phyloP scores from a whole-genome alignment of 2,113 vertebrate genomes.

The Hypomesus transpacificus region DNA sequence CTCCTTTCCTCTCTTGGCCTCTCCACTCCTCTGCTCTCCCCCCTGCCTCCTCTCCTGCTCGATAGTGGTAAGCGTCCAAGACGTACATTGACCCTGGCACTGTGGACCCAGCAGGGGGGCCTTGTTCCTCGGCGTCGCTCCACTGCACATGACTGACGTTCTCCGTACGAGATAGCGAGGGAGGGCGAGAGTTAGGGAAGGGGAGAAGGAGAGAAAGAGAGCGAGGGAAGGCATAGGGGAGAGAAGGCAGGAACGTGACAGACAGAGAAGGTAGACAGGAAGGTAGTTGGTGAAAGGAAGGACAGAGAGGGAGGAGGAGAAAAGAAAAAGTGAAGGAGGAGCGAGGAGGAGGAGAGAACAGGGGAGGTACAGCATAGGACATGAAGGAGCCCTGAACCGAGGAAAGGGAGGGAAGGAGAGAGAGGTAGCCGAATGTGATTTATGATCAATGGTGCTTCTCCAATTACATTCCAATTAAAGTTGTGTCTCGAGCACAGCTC shows the following conservation, averaged over 20 bases:
- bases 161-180: constrained; percentile 53
- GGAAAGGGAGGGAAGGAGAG: constrained; percentile 32
- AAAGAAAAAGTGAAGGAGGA: constrained; percentile 2
- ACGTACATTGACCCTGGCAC: constrained; percentile 67
- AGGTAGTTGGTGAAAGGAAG: constrained; percentile 20
- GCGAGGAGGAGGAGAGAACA: constrained; percentile 11
- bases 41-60: constrained; percentile 34
- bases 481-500: constrained; percentile 37
- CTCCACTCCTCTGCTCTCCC: constrained; percentile 31
- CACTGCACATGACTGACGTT: constrained; percentile 71
- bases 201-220: constrained; percentile 3
- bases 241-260: constrained; percentile 22
- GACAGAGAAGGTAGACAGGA: constrained; percentile 14
- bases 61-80: constrained; percentile 51
- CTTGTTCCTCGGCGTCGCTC: constrained; percentile 70
- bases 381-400: constrained; percentile 27
- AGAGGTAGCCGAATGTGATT: constrained; percentile 52
- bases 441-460: constrained; percentile 68
- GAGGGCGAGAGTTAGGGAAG: neutral
- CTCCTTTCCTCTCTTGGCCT: constrained; percentile 31
- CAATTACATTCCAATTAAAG: constrained; percentile 70
- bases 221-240: constrained; percentile 32
- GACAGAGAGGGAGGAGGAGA: constrained; percentile 24
- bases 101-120: constrained; percentile 60
- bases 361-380: constrained; percentile 39